A percentile compares a stretch with the other conserved stretches of the same genome.
Conservation (phyloP, 1,140 invertebrate species). For the Sweltsa coloradensis region DNA sequence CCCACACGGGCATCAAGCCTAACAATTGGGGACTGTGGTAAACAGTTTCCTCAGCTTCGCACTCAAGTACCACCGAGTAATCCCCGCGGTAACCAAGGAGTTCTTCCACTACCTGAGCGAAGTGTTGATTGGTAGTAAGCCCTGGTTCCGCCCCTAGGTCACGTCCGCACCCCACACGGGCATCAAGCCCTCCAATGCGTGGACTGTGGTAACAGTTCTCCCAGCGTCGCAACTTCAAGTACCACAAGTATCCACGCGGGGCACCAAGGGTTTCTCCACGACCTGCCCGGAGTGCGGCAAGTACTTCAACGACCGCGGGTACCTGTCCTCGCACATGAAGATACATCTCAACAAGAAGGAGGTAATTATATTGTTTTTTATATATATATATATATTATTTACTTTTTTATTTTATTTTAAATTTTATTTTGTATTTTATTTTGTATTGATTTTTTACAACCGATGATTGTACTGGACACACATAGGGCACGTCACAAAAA, state of each 20-base stretch:
- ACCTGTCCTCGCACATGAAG: conserved; percentile 66
- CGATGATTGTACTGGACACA: too few species aligned
- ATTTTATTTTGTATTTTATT: too few species aligned
- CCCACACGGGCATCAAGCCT: conserved; percentile 73
- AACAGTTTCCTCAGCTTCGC: conserved; percentile 80
- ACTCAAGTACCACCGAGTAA: conserved; percentile 71
- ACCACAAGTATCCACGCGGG: too few species aligned
- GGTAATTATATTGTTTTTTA: too few species aligned
- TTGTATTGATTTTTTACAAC: too few species aligned
- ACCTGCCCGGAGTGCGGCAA: conserved; percentile 64
- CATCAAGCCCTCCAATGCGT: conserved; percentile 58
- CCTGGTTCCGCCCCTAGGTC: too few species aligned
- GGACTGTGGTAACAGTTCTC: conserved; percentile 69
- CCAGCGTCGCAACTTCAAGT: conserved; percentile 62
- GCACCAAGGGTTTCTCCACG: conserved; percentile 59
- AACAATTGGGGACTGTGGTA: conserved; percentile 75
- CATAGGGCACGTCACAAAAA: too few species aligned
- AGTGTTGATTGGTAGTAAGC: too few species aligned
- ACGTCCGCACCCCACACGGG: conserved; percentile 44
- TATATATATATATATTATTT: too few species aligned
- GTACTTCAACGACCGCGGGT: conserved; percentile 62
- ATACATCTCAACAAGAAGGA: conserved; percentile 42
- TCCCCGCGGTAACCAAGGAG: conserved; percentile 57
- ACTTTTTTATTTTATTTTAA: too few species aligned
- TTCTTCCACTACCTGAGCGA: conserved; percentile 67